Evolutionary conservation across 2,113 vertebrate genomes (phyloP), one percentile per base, ranked within the genome.

Genomic region (Sylvilagus bachmani): DNA sequence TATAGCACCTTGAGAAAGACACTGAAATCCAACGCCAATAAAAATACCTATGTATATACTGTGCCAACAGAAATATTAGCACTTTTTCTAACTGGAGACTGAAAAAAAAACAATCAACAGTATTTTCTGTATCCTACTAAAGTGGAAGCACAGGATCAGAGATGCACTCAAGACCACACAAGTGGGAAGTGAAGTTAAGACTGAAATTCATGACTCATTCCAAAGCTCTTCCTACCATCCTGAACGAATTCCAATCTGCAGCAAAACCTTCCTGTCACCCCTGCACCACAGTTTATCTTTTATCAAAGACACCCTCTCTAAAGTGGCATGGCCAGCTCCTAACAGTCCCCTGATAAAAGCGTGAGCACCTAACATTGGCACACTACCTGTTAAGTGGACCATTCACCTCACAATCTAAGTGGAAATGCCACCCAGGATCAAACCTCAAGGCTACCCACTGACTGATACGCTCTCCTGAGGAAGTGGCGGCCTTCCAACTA

Each of bases 1-100:
- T 83, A 94, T 51, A 87, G 77, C 73, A 95, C 90, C 85, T 95
- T 71, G 38, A 79, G 74, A 96, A 93, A 86, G 44, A 91, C n/a
- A 73, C 7, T 25, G 51, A 94, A 79, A 81, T 90, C 29, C 21
- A 73, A 81, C 90, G 36, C 71, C 95, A 96, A 94, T 29, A 33
- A 90, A 69, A 96, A 79, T 82, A 92, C 31, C 83, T 77, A 61
- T 58, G 44, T 44, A 31, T 9, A 51, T 17, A 49, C 62, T 66
- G 10, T 83, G 51, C 79, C 83, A 83, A 78, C 62, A 78, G 85
- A 88, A 86, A 66, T 53, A 86, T 58, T 91, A 79, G 12, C 10
- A 83, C 64, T 75, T 55, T 85, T 64, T 78, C 70, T 67, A 91
- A 89, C 22, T 22, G 3, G 12, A 71, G 75, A 24, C 12, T 80